phyloP scores from a whole-genome alignment of 2,797 vertebrate genomes.

The Morelia viridis region DNA sequence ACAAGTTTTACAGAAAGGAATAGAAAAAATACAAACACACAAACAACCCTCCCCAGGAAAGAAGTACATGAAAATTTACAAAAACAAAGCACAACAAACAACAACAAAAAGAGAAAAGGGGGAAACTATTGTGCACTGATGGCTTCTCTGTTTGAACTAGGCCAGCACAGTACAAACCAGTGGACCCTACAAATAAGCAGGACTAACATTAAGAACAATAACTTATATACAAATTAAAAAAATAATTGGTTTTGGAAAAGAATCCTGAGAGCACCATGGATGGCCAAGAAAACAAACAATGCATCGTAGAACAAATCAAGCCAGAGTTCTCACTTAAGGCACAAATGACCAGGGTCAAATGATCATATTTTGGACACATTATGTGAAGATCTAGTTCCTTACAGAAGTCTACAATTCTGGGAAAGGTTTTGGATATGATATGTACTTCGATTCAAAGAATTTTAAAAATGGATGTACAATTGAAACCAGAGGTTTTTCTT shows the following conservation, averaged over 20 bases:
- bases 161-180: background rate
- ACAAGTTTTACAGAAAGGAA: background rate
- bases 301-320: too few species aligned
- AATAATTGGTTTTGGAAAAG: background rate
- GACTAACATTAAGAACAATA: background rate
- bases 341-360: too few species aligned
- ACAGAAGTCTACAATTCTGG: too few species aligned
- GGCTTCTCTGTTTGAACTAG: background rate
- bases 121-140: background rate
- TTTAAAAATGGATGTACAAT: too few species aligned
- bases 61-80: background rate
- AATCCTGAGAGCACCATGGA: background rate
- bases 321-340: too few species aligned
- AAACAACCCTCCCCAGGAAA: background rate
- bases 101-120: background rate
- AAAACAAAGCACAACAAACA: background rate
- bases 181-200: background rate
- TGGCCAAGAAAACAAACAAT: too few species aligned
- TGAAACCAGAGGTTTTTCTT: too few species aligned
- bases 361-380: too few species aligned
- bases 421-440: too few species aligned
- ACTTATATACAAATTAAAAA: background rate
- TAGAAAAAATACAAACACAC: background rate
- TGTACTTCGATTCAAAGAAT: too few species aligned
- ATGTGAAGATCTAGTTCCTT: too few species aligned